Percentiles rank a stretch among this genome's conserved stretches.
Evolutionary conservation across 2,113 vertebrate species (phyloP).

Genomic region (Gorsachius goisagi): DNA sequence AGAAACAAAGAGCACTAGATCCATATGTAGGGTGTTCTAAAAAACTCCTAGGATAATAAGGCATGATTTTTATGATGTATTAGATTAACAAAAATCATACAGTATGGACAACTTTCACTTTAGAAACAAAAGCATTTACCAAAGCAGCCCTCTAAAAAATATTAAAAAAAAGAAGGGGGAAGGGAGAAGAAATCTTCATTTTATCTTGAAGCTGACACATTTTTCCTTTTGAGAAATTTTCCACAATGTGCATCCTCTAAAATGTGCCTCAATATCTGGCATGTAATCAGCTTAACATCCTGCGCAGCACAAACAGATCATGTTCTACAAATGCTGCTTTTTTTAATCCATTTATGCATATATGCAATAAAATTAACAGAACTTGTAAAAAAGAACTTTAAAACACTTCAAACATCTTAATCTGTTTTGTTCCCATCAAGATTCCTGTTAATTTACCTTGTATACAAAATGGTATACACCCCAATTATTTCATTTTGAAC

Average conservation of each 20-base stretch:
- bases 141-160: background rate
- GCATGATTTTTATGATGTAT: background rate
- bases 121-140: background rate
- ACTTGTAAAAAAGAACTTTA: background rate
- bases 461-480: rapidly evolving
- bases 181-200: background rate
- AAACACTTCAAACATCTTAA: background rate
- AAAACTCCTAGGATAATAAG: background rate
- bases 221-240: conserved; percentile 28
- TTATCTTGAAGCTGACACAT: background rate
- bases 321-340: background rate
- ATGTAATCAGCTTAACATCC: background rate
- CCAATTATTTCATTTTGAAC: background rate
- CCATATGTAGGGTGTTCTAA: background rate
- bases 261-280: background rate
- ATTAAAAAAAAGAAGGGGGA: background rate
- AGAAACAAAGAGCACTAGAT: background rate
- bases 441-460: background rate
- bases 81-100: background rate
- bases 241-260: conserved; percentile 16
- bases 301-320: background rate
- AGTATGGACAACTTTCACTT: background rate
- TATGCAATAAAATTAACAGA: background rate
- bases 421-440: background rate
- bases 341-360: background rate